Conservation (phyloP, 2,888 invertebrate species). For the Exephanes ischioxanthus region DNA sequence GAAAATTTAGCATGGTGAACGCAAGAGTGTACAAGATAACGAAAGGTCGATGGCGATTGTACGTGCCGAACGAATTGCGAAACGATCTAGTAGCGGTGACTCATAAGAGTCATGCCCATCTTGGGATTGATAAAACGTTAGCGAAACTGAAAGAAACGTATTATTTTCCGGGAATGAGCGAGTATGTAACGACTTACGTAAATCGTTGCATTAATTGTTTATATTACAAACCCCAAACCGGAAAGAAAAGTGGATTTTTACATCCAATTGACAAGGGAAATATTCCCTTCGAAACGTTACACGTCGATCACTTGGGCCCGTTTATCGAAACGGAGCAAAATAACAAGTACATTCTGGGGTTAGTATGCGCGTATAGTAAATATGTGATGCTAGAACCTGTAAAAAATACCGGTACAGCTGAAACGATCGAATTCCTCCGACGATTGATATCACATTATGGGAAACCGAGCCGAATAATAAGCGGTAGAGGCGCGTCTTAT, state of each 20-base stretch:
- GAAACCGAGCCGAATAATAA: constrained; percentile 71
- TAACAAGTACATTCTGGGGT: constrained; percentile 41
- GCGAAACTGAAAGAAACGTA: constrained; percentile 60
- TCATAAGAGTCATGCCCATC: constrained; percentile 59
- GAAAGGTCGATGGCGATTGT: constrained; percentile 52
- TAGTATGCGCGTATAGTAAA: constrained; percentile 58
- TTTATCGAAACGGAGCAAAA: constrained; percentile 28
- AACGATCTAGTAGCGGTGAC: constrained; percentile 52
- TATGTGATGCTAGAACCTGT: constrained; percentile 59
- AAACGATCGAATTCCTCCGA: constrained; percentile 30
- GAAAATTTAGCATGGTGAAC: constrained; percentile 63
- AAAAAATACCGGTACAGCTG: constrained; percentile 30
- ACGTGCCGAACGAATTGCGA: constrained; percentile 54
- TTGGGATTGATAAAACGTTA: constrained; percentile 67
- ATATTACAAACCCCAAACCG: constrained; percentile 58
- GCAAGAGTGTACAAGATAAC: constrained; percentile 66
- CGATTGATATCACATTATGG: constrained; percentile 72
- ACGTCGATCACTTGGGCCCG: constrained; percentile 62
- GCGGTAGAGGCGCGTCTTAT: constrained; percentile 75
- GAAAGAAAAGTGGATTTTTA: constrained; percentile 58
- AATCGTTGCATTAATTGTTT: constrained; percentile 67
- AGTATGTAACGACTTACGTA: constrained; percentile 61
- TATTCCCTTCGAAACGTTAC: constrained; percentile 55
- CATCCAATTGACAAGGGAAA: constrained; percentile 66
- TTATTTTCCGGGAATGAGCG: constrained; percentile 68